Conservation (phyloP, 2,888 invertebrate genomes). For the Drosophila mettleri region DNA sequence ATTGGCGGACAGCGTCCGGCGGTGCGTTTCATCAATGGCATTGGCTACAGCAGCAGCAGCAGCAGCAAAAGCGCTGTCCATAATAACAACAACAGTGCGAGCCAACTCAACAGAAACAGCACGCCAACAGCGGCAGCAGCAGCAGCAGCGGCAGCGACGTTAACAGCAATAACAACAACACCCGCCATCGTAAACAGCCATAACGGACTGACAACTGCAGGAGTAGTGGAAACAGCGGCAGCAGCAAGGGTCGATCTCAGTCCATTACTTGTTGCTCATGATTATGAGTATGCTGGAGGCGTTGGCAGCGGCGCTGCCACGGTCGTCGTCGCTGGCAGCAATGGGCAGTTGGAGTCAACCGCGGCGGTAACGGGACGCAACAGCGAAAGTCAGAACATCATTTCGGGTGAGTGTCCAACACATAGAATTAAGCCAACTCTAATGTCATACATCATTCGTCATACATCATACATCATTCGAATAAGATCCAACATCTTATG, state of each 20-base stretch:
- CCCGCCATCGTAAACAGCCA: constrained; percentile 42
- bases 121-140: constrained; percentile 37
- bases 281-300: constrained; percentile 51
- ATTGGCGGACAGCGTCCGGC: constrained; percentile 27
- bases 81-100: constrained; percentile 66
- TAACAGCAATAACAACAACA: constrained; percentile 39
- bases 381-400: constrained; percentile 69
- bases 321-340: constrained; percentile 47
- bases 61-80: constrained; percentile 29
- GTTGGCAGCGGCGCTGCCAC: constrained; percentile 24
- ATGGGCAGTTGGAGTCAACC: constrained; percentile 50
- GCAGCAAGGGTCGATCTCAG: constrained; percentile 20
- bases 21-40: constrained; percentile 30
- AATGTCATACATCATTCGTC: constrained; percentile 5
- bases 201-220: constrained; percentile 52
- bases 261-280: constrained; percentile 48
- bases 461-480: constrained; percentile 6
- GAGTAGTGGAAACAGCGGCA: constrained; percentile 21
- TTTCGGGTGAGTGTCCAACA: constrained; percentile 68
- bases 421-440: constrained; percentile 1
- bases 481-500: neutral
- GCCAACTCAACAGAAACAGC: constrained; percentile 70
- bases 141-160: constrained; percentile 21
- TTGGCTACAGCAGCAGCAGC: constrained; percentile 30
- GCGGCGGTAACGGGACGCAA: constrained; percentile 33